phyloP scores from a whole-genome alignment of 1,140 invertebrate species.

The Solen grandis region DNA sequence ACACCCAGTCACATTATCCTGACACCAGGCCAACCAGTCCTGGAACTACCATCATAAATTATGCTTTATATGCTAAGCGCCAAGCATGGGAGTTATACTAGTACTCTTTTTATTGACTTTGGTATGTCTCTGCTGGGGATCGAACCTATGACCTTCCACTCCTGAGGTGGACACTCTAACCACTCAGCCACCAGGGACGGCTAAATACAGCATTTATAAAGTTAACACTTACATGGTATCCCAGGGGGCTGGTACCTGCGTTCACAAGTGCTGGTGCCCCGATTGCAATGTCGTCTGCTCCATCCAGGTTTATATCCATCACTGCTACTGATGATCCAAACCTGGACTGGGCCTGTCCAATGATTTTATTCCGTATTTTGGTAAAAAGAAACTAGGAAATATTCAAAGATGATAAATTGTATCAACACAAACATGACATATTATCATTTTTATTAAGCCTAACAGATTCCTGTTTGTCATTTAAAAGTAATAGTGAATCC shows the following conservation, averaged over 20 bases:
- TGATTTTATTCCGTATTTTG: too few species aligned
- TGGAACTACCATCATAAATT: too few species aligned
- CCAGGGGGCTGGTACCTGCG: constrained; percentile 1
- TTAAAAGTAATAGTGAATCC: too few species aligned
- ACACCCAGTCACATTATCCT: too few species aligned
- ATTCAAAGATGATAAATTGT: too few species aligned
- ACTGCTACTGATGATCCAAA: constrained; percentile 71
- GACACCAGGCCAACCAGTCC: too few species aligned
- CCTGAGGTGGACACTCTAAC: not conserved
- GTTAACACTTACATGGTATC: constrained; percentile 32
- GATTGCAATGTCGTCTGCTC: constrained; percentile 68
- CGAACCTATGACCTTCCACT: too few species aligned
- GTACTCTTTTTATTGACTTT: not conserved
- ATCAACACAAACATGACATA: not conserved
- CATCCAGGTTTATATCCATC: constrained; percentile 73
- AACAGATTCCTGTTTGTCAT: too few species aligned
- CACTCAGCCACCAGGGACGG: not conserved
- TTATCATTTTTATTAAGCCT: too few species aligned
- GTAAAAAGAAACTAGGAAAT: not conserved
- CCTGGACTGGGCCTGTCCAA: constrained; percentile 63
- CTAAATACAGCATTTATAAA: not conserved
- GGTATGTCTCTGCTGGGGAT: not conserved
- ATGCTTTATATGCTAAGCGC: too few species aligned
- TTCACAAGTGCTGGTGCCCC: constrained; percentile 63
- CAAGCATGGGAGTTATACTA: not conserved